phyloP scores from a whole-genome alignment of 2,888 invertebrate genomes.

The Unio pictorum region DNA sequence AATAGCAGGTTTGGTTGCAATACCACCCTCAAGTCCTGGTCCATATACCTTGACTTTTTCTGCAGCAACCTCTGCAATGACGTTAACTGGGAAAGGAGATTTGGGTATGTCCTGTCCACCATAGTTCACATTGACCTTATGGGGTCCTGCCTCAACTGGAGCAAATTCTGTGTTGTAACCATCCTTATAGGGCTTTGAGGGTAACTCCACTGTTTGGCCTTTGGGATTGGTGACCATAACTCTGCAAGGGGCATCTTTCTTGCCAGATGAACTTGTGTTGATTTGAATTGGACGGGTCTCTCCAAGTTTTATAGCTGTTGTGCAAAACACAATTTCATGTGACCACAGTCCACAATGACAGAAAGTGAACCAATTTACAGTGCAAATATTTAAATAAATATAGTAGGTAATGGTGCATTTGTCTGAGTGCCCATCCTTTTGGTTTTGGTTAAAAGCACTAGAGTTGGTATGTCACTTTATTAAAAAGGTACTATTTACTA shows the following conservation, averaged over 20 bases:
- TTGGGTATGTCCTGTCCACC: constrained; percentile 67
- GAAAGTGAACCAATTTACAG: no score
- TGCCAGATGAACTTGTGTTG: constrained; percentile 38
- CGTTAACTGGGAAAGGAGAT: constrained; percentile 65
- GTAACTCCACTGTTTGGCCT: constrained; percentile 79
- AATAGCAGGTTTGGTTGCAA: constrained; percentile 82
- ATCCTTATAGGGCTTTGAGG: constrained; percentile 84
- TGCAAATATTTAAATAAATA: no score
- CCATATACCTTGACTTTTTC: constrained; percentile 73
- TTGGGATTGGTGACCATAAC: constrained; percentile 60
- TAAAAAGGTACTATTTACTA: no score
- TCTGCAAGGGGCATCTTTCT: constrained; percentile 43
- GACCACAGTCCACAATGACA: no score
- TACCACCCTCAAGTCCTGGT: constrained; percentile 74
- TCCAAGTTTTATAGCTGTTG: constrained; percentile 35
- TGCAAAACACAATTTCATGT: constrained; percentile 2
- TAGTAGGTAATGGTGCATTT: no score
- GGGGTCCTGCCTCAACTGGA: constrained; percentile 68
- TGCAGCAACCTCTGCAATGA: constrained; percentile 76
- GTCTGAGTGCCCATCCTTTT: no score
- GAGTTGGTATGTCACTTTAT: no score
- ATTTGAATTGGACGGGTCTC: constrained; percentile 29
- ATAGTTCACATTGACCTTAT: constrained; percentile 69
- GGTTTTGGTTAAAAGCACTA: no score
- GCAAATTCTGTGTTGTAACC: constrained; percentile 74